Evolutionary conservation across 2,888 invertebrate species (phyloP), one percentile per base, ranked within the genome.

Genomic region (Margaritifera margaritifera): DNA sequence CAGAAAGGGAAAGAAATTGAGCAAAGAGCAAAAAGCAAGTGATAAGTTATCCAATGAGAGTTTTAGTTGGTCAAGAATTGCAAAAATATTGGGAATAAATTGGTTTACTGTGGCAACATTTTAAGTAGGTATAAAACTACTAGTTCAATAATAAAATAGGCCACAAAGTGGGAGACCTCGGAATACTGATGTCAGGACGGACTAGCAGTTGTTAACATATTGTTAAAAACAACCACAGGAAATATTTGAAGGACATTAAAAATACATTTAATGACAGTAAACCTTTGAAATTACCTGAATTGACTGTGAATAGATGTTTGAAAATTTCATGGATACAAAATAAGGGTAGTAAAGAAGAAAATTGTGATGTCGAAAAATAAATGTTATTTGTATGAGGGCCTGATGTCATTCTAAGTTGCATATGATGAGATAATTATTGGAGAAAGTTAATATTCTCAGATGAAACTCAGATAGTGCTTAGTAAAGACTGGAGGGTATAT

Each of bases 371-470:
- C 58, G 18, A 18, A 58, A 20, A 25, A 58, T n/a, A 25, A 58
- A 58, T 31, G 31, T 25, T 25, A 31, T 58, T 27, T 27, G 25
- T 15, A 6, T 19, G 58, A 58, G 58, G 58, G 58, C 58, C 58
- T 58, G 25, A 20, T 24, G 58, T 58, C 58, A 15, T 24, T 19
- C 19, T 27, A 58, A 58, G 25, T 31, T 58, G 6, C 58, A 58
- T 20, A 58, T 58, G 58, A 24, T 31, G 8, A 31, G 25, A 58
- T 6, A 58, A 58, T 58, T 58, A 58, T 58, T 58, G 25, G 58
- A 58, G 58, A n/a, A 58, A 58, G 25, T 25, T 58, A 19, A 58
- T 58, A 58, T 58, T 24, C 25, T 24, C 58, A 24, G 58, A 24
- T 20, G 58, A 58, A 31, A 58, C 58, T 18, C 22, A 58, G 25